Evolutionary conservation across 2,113 vertebrate genomes (phyloP).

Genomic region (Hylia prasina): DNA sequence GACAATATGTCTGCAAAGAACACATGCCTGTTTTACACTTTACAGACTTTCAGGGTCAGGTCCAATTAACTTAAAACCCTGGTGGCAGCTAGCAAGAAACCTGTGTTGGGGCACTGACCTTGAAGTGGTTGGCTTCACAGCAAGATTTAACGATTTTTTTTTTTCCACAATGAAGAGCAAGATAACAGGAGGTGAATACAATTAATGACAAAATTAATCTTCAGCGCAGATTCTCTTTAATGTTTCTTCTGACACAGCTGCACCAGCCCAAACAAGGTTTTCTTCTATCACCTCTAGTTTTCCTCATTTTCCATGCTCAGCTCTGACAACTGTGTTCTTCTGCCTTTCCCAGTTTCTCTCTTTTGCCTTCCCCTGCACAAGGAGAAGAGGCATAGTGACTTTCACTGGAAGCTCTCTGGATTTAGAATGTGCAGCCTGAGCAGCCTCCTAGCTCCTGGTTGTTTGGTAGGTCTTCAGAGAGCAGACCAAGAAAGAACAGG

Average conservation of each 20-base stretch:
- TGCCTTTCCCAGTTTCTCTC: neutral
- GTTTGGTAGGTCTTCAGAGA: neutral
- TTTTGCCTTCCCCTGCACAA: neutral
- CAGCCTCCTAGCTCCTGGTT: neutral
- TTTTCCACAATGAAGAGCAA: neutral
- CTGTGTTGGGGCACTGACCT: neutral
- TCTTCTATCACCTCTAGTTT: neutral
- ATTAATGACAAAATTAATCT: neutral
- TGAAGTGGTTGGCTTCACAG: neutral
- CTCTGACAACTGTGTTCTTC: neutral
- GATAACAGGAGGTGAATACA: neutral
- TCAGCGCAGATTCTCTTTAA: neutral
- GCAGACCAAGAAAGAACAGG: neutral
- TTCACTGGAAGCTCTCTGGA: neutral
- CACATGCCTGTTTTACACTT: neutral
- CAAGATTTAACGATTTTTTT: neutral
- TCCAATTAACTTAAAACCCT: neutral
- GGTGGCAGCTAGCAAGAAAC: neutral
- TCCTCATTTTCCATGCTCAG: neutral
- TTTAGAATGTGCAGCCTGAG: neutral
- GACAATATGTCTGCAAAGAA: neutral
- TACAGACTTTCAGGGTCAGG: neutral
- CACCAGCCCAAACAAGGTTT: neutral
- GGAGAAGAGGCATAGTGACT: rapidly evolving
- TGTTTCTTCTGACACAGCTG: neutral